Base-by-base conservation (phyloP, 1,140 invertebrate species). In the Drosophila subobscura region DNA sequence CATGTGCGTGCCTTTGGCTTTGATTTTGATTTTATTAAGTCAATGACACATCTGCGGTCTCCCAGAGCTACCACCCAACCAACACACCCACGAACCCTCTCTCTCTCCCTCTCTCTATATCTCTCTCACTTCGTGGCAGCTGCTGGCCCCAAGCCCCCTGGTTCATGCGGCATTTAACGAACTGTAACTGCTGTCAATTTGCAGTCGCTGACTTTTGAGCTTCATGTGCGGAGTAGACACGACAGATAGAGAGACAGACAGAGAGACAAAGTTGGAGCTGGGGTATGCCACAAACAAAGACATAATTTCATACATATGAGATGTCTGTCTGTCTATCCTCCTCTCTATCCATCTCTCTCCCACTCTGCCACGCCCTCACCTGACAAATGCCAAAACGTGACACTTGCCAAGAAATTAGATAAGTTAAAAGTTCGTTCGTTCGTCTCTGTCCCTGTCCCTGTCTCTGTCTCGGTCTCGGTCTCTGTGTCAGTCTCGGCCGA, bases 11-110 rank as follows among this genome's bases (percentile, higher is more conserved):
- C 83, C 78, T 88, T 81, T 81, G 81, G 77, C 83, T 88, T 89
- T 88, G 83, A 88, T 88, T 88, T 88, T 88, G 83, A 88, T 88
- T 88, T 88, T 88, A 88, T 88, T 88, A 88, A 88, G 83, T 88
- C 83, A 88, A 88, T 88, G 83, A 88, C 83, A 88, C 83, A 88
- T 88, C 83, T 88, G 83, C 76, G 83, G 83, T 79, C 79, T 88
- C 52, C 67, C 58, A 58, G 49, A 55, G 71, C 44, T 70, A 44
- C 57, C 54, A 40, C 23, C 50, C 25, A 27, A 10, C 25, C 33
- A 20, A 16, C 16, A 49, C n/a, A 8, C 23, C 41, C 8, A 29
- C 41, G 42, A 10, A 8, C 20, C n/a, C 37, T 22, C 37, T 42
- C 40, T 46, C 6, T 66, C 37, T 22, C 37, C 37, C 40, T 46